Conservation (phyloP, 2,888 invertebrate species). For the Callyntrura sp. region DNA sequence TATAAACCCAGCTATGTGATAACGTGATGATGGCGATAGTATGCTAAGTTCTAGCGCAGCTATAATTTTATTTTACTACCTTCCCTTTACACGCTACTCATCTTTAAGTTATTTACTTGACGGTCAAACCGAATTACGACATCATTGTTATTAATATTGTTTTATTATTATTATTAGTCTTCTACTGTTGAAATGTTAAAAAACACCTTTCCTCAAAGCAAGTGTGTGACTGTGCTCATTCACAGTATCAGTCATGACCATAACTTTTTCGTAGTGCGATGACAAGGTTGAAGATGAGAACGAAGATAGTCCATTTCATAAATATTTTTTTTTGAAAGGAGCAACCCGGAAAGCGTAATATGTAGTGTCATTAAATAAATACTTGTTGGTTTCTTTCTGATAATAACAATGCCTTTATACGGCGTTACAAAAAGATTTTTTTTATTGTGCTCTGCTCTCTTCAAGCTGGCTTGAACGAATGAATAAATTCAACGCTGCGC, state of each 20-base stretch:
- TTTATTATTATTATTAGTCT: slow-evolving; percentile 47
- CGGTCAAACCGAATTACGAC: slow-evolving; percentile 22
- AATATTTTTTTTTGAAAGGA: slow-evolving; percentile 61
- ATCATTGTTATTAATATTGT: slow-evolving; percentile 26
- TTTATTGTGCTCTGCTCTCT: slow-evolving; percentile 44
- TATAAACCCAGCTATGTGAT: slow-evolving; percentile 34
- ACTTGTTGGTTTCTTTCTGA: slow-evolving; percentile 66
- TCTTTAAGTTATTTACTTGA: slow-evolving; percentile 42
- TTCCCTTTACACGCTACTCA: neutral
- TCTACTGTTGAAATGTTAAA: slow-evolving; percentile 56
- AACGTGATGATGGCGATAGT: slow-evolving; percentile 16
- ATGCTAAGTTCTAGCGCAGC: slow-evolving; percentile 16
- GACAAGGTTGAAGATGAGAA: slow-evolving; percentile 71
- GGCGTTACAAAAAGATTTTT: slow-evolving; percentile 57
- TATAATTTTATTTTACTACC: slow-evolving; percentile 19
- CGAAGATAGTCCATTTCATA: slow-evolving; percentile 69
- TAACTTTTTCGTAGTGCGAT: slow-evolving; percentile 52
- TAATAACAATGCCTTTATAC: slow-evolving; percentile 60
- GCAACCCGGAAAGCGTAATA: slow-evolving; percentile 63
- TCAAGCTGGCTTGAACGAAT: neutral
- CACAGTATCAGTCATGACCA: slow-evolving; percentile 68
- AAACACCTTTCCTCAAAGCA: slow-evolving; percentile 48
- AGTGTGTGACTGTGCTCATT: slow-evolving; percentile 53
- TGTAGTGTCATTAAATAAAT: slow-evolving; percentile 73
- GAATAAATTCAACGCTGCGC: slow-evolving; percentile 12